Percentiles rank a stretch among this genome's conserved stretches.
Evolutionary conservation across 2,888 invertebrate species (phyloP).

Genomic region (Parapristionchus giblindavisi): DNA sequence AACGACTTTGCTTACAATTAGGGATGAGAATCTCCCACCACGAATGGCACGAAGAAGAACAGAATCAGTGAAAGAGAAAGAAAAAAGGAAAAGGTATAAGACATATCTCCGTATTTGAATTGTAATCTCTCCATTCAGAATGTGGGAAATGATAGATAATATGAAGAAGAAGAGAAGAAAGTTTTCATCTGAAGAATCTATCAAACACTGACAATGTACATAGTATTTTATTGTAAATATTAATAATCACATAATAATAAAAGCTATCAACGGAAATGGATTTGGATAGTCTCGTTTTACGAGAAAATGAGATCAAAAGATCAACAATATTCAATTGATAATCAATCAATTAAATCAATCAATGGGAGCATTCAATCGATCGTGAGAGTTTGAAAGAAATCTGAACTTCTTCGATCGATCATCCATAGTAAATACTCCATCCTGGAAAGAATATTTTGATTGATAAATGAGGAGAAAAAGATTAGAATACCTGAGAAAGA

Average conservation of each 20-base stretch:
- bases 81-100: constrained; percentile 4
- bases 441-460: neutral
- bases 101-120: neutral
- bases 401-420: constrained; percentile 10
- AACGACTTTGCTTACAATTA: too few species aligned
- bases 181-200: neutral
- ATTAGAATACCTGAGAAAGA: too few species aligned
- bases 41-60: constrained; percentile 8
- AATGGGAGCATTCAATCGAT: neutral
- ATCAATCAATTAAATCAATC: neutral
- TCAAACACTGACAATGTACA: neutral
- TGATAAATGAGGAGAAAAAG: neutral
- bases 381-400: neutral
- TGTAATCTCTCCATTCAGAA: neutral
- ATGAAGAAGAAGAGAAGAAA: constrained; percentile 15
- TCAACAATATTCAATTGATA: neutral
- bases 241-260: too few species aligned
- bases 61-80: constrained; percentile 11
- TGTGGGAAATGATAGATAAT: constrained; percentile 25
- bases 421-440: neutral
- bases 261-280: neutral
- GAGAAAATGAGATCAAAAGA: neutral
- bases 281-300: constrained; percentile 10
- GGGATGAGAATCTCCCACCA: constrained; percentile 21
- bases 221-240: too few species aligned